Base-by-base conservation (phyloP, 2,888 invertebrate species). In the Orthosia gothica region DNA sequence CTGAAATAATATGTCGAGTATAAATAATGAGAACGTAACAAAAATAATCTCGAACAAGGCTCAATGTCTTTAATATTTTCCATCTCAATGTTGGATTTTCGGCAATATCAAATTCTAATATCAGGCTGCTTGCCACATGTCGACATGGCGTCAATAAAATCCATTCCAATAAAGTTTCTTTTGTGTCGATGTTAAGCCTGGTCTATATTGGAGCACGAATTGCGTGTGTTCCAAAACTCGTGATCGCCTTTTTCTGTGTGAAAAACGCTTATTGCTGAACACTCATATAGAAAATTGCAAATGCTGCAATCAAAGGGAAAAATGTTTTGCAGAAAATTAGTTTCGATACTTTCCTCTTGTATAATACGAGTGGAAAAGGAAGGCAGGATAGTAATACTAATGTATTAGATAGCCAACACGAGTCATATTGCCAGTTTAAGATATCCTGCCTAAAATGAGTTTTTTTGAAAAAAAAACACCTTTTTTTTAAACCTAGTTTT, bases 131-230 rank as follows among this genome's bases (percentile, higher is more conserved):
- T 83, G 87, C 83, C 86, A 86, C 78, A 83, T 86, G 87, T 85
- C 85, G 86, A 87, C 86, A 87, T 67, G 85, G 79, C 61, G 80
- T 82, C 87, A 87, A 87, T 86, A 87, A 85, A 79, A 85, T 87
- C 79, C 78, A 80, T 79, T 86, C 78, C 81, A 83, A 86, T 83
- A 87, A 86, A 85, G 79, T 73, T 76, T 79, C 73, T 77, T 83
- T 79, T 83, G 85, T 83, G 73, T 70, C 50, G 61, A 49, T 61
- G 76, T 76, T 84, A 78, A 59, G 82, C 58, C 47, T 73, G 49
- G 69, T 58, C 45, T 26, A 70, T 72, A 81, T 58, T 66, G 74
- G 58, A 1, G 20, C 50, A 40, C 70, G 50, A 50, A 70, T 75
- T 68, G 58, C 65, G 40, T 50, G n/a, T 23, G 63, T 23, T 57